Evolutionary conservation across 1,140 invertebrate genomes (phyloP).

Genomic region (Eubasilissa regina): DNA sequence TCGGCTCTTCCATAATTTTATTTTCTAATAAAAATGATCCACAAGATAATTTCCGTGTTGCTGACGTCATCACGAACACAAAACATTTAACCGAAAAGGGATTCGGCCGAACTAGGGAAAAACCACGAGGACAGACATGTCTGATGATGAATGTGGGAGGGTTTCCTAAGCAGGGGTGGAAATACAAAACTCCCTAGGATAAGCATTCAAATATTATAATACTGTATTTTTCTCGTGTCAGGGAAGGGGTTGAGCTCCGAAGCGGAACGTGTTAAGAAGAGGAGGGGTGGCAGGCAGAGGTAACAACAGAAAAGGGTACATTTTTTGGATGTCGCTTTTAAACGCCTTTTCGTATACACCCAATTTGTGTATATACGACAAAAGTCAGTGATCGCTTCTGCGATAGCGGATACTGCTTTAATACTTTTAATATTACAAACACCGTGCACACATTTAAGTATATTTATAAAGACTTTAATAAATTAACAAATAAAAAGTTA

Average conservation of each 20-base stretch:
- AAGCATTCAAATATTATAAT: conserved; percentile 34
- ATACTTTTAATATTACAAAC: too few relatives aligned
- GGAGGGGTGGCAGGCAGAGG: conserved; percentile 9
- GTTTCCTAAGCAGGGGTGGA: background rate
- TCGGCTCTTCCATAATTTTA: too few relatives aligned
- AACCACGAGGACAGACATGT: conserved; percentile 14
- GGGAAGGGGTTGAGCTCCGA: background rate
- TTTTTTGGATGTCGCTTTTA: conserved; percentile 20
- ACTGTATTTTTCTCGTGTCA: conserved; percentile 20
- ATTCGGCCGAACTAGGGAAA: background rate
- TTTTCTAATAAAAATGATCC: too few relatives aligned
- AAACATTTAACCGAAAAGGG: background rate
- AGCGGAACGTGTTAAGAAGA: conserved; percentile 4
- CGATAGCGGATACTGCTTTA: too few relatives aligned
- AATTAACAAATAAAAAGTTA: too few relatives aligned
- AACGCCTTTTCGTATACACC: conserved; percentile 2
- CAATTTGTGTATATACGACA: background rate
- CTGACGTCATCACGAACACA: background rate
- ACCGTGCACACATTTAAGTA: too few relatives aligned
- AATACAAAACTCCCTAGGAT: conserved; percentile 31
- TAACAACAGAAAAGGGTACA: conserved; percentile 4
- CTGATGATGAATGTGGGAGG: conserved; percentile 21
- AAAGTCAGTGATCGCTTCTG: too few relatives aligned
- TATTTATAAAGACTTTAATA: too few relatives aligned
- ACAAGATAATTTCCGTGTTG: background rate